These are phyloP conservation scores for Hydriomena furcata DNA, from an alignment of 2,888 invertebrate species.

Conservation along the genomic window DNA sequence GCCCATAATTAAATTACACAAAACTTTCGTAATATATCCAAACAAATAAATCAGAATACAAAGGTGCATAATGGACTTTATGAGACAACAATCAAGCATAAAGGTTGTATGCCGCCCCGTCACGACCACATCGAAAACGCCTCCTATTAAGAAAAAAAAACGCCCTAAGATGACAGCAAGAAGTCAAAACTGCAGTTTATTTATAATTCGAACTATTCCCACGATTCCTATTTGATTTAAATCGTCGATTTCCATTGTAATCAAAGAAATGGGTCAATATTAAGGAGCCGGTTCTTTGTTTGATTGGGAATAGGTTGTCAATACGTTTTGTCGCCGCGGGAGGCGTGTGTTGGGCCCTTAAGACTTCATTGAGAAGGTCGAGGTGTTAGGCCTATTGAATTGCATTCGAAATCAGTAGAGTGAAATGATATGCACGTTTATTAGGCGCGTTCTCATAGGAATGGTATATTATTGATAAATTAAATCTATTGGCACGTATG, in stretches of 20 bases:
- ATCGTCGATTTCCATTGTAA: constrained; percentile 75
- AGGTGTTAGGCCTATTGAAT: constrained; percentile 46
- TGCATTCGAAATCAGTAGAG: constrained; percentile 65
- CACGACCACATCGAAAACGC: constrained; percentile 47
- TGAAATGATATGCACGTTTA: constrained; percentile 81
- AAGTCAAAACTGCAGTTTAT: constrained; percentile 62
- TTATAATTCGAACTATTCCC: constrained; percentile 73
- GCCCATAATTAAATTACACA: constrained; percentile 31
- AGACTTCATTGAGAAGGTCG: constrained; percentile 16
- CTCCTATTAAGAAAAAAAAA: constrained; percentile 58
- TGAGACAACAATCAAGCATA: constrained; percentile 52
- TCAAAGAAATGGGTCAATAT: constrained; percentile 81
- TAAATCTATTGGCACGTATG: constrained; percentile 7
- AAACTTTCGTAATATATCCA: constrained; percentile 21
- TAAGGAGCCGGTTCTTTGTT: constrained; percentile 70
- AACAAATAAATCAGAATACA: constrained; percentile 43
- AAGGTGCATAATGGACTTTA: constrained; percentile 43
- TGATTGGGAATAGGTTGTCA: constrained; percentile 80
- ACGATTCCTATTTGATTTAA: constrained; percentile 77
- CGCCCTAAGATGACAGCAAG: constrained; percentile 69
- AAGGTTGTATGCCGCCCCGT: constrained; percentile 59
- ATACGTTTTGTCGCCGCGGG: constrained; percentile 63
- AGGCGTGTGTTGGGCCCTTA: constrained; percentile 51
- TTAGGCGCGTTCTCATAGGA: constrained; percentile 69
- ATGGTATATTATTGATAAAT: constrained; percentile 25